Base-by-base conservation (phyloP, 1,140 invertebrate genomes). In the Cotesia glomerata region DNA sequence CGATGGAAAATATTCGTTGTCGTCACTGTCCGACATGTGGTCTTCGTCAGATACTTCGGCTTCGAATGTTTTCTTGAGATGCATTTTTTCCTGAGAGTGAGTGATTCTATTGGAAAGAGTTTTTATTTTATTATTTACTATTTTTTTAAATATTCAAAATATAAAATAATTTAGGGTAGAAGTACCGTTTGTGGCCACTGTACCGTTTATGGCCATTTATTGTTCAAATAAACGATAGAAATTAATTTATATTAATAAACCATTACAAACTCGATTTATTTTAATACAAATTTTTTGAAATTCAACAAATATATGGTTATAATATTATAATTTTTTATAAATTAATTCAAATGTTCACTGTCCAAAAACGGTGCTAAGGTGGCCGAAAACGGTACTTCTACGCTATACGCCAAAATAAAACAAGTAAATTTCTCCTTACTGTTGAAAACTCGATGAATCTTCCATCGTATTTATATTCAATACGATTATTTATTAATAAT, bases 1-100 rank as follows among this genome's bases (percentile, higher is more conserved):
- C 45, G 59, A 39, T 71, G 69, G 69, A 64, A 63, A 71, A 71
- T 71, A 71, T 52, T 71, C 69, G 16, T 71, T 16, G 59, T 71
- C 69, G 49, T 64, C 13, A 71, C 26, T 71, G 52, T 63, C 69
- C 45, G 61, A 71, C 69, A 71, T 45, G 69, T 64, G 61, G 59
- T 63, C 69, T 49, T 39, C 61, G 16, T 71, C 69, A 63, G 69
- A 71, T 51, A 14, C 61, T 52, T 71, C 59, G 11, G 69, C 35
- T 71, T 63, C 61, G 32, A 64, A 71, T 71, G 49, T 71, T 71
- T 45, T 34, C 39, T 63, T 59, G 39, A 64, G 32, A 71, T 62
- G 13, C 32, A 56, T 54, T 56, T 14, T 68, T 39, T 52, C 16
- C 26, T 58, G 51, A 56, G 66, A 68, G 52, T 14, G 69, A 16